These are phyloP conservation scores for Hypotaenidia philippensis DNA, from an alignment of 2,797 vertebrate genomes.

Conservation along the genomic window DNA sequence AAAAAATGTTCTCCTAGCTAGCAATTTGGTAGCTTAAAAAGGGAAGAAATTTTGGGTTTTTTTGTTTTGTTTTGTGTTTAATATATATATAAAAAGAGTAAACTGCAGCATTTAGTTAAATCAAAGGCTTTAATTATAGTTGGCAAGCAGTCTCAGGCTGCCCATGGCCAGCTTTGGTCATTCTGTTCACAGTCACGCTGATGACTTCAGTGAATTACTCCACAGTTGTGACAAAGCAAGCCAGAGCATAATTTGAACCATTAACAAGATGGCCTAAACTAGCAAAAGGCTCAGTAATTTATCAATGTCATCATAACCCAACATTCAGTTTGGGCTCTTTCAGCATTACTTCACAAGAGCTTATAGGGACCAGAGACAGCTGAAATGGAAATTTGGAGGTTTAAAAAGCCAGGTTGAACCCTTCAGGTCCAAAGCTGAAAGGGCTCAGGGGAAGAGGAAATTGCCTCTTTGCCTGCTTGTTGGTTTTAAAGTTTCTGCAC, in stretches of 20 bases:
- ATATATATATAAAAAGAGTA: neutral
- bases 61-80: neutral
- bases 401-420: neutral
- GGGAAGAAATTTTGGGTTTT: neutral
- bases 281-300: neutral
- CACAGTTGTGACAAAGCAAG: neutral
- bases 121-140: constrained; percentile 29
- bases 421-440: neutral
- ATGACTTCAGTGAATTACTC: constrained; percentile 1
- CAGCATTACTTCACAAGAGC: neutral
- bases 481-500: neutral
- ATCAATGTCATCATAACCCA: neutral
- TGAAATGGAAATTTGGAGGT: neutral
- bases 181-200: neutral
- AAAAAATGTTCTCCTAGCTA: neutral
- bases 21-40: constrained; percentile 38
- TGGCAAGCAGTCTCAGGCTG: constrained; percentile 1
- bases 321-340: neutral
- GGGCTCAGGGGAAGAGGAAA: neutral
- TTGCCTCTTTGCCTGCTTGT: neutral
- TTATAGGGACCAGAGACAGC: neutral
- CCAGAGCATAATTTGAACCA: neutral
- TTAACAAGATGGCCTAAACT: neutral
- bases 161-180: constrained; percentile 4
- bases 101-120: constrained; percentile 21